These are phyloP conservation scores for Chamaetylas fuelleborni DNA, from an alignment of 2,113 vertebrate genomes.

Conservation along the genomic window DNA sequence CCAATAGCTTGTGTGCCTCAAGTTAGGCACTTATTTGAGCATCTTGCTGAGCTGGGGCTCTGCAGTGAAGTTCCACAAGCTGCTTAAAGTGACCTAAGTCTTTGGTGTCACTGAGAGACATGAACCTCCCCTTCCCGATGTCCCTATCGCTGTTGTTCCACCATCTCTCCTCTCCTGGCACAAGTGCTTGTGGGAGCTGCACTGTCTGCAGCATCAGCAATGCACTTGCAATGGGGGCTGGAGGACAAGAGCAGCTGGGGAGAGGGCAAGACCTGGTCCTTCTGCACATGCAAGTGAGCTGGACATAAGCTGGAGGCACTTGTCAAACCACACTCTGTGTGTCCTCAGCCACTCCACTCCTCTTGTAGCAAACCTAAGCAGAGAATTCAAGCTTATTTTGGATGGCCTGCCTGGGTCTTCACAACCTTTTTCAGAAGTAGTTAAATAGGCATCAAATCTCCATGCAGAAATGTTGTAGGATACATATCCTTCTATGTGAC, in stretches of 20 bases:
- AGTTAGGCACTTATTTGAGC: background rate
- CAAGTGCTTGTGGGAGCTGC: background rate
- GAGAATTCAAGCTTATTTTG: background rate
- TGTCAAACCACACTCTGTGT: background rate
- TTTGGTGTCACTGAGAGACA: background rate
- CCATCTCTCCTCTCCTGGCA: background rate
- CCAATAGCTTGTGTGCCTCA: background rate
- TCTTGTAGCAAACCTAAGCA: background rate
- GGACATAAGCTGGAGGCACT: background rate
- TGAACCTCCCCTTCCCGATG: background rate
- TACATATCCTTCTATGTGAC: background rate
- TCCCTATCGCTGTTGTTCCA: background rate
- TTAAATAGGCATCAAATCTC: background rate
- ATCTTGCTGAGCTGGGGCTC: background rate
- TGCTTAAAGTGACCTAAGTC: background rate
- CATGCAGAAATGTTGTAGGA: background rate
- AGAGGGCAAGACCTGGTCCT: background rate
- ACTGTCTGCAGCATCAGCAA: background rate
- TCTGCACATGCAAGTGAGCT: background rate
- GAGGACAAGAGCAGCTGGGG: background rate
- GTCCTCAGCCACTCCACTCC: background rate
- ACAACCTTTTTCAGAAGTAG: background rate
- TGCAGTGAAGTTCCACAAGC: background rate
- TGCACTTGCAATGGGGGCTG: background rate
- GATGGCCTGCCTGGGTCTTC: background rate